A percentile compares a stretch with the other conserved stretches of the same genome.
Evolutionary conservation across 2,888 invertebrate species (phyloP).

Genomic region (Sarcophaga carnaria): DNA sequence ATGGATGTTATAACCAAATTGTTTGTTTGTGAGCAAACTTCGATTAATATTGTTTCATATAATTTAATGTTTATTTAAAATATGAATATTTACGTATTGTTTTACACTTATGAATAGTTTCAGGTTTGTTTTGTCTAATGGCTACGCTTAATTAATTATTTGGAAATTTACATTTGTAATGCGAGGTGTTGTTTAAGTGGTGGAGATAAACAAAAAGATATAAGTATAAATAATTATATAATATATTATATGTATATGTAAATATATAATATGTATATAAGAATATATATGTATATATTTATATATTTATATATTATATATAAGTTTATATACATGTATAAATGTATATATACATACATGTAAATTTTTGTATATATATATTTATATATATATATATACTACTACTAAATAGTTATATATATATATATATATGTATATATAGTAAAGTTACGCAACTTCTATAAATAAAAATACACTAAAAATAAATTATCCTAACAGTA

Average conservation of each 20-base stretch:
- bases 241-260: neutral
- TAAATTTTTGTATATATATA: neutral
- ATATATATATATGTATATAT: neutral
- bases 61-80: neutral
- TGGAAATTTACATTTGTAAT: constrained; percentile 63
- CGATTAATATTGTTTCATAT: neutral
- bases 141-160: constrained; percentile 59
- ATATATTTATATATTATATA: no score
- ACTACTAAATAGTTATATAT: neutral
- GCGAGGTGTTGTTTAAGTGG: constrained; percentile 63
- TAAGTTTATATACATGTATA: neutral
- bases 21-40: neutral
- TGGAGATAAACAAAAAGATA: constrained; percentile 45
- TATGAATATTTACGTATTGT: constrained; percentile 1
- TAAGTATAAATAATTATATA: neutral
- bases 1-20: neutral
- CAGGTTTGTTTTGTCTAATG: constrained; percentile 30
- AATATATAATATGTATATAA: no score
- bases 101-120: constrained; percentile 37
- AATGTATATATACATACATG: constrained; percentile 1
- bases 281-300: no score
- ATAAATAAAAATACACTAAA: neutral
- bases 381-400: neutral
- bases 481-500: neutral
- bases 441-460: neutral